Evolutionary conservation across 1,140 invertebrate genomes (phyloP), one percentile per base, ranked within the genome.

Genomic region (Archegozetes longisetosus): DNA sequence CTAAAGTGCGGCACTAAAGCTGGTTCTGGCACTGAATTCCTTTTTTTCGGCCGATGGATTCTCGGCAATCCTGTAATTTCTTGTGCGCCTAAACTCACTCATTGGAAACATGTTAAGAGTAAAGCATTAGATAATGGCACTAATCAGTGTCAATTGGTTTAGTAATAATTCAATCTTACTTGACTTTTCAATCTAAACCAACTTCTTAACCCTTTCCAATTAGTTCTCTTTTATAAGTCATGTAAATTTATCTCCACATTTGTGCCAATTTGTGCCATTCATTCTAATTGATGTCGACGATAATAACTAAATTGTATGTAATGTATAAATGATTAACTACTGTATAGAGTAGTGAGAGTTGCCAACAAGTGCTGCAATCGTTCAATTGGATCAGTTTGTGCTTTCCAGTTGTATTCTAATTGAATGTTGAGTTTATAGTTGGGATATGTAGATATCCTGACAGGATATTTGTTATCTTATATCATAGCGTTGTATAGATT

Each of bases 41-140:
- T 88, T 29, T 81, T 88, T 69, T 84, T 86, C 77, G 85, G 84
- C 14, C 75, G 81, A 57, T 74, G 82, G 59, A 76, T 81, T 62
- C 75, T 88, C 12, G 84, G 83, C 2, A 76, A 82, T 32, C 72
- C 83, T n/a, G 74, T 78, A 1, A 69, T 88, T 20, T 76, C 78
- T 1, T 88, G 86, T 66, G 83, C 84, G 0, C 84, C 85, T 0
- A 74, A 82, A 60, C 68, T 82, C 3, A 76, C 80, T 32, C 77
- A 84, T 49, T 88, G 84, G 84, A 72, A 73, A 1, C 67, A 73
- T 29, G 71, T 84, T 6, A 77, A 81, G 1, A 70, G 76, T 13
- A 73, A 76, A 50, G 72, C 83, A 47, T 75, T 78, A 28, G 70
- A 70, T 2, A 75, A 78, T 9, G 78, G 76, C 2, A 78, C 72